Percentiles rank a stretch among this genome's conserved stretches.
Evolutionary conservation across 2,888 invertebrate species (phyloP).

Genomic region (Amblyjoppa proteus): DNA sequence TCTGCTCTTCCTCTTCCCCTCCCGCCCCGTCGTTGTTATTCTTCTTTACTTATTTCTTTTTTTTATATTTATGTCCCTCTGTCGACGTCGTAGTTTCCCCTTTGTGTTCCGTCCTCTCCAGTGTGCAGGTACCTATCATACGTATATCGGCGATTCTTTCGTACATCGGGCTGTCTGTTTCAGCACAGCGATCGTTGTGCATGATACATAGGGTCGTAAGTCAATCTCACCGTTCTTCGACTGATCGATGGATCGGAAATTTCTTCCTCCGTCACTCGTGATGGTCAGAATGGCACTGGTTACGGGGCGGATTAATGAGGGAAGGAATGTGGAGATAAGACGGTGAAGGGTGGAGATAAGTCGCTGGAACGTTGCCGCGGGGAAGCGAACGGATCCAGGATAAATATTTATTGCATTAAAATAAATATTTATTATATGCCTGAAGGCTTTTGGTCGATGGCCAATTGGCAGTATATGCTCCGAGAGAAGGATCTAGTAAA

Average conservation of each 20-base stretch:
- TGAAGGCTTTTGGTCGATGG: too few relatives aligned
- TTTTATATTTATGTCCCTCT: neutral
- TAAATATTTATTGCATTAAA: too few relatives aligned
- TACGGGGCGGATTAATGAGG: neutral
- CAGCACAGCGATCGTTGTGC: neutral
- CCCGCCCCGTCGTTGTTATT: neutral
- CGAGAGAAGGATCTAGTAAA: too few relatives aligned
- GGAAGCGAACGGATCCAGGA: too few relatives aligned
- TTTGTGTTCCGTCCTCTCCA: neutral
- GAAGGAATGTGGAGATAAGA: too few relatives aligned
- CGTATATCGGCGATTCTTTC: neutral
- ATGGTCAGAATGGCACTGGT: neutral
- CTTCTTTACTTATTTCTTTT: slow-evolving; percentile 5
- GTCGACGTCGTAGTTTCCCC: slow-evolving; percentile 6
- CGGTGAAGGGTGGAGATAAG: too few relatives aligned
- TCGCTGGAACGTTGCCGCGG: too few relatives aligned
- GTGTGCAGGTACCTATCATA: slow-evolving; percentile 1
- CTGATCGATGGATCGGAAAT: slow-evolving; percentile 26
- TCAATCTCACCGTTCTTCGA: slow-evolving; percentile 26
- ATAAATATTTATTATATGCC: too few relatives aligned
- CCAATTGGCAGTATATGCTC: too few relatives aligned
- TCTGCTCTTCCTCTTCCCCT: slow-evolving; percentile 31
- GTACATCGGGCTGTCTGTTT: neutral
- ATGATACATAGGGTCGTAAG: neutral
- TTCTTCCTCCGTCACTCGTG: neutral